A percentile compares a stretch with the other conserved stretches of the same genome.
Conservation (phyloP, 2,113 vertebrate species). For the Neolamprologus ventralis region DNA sequence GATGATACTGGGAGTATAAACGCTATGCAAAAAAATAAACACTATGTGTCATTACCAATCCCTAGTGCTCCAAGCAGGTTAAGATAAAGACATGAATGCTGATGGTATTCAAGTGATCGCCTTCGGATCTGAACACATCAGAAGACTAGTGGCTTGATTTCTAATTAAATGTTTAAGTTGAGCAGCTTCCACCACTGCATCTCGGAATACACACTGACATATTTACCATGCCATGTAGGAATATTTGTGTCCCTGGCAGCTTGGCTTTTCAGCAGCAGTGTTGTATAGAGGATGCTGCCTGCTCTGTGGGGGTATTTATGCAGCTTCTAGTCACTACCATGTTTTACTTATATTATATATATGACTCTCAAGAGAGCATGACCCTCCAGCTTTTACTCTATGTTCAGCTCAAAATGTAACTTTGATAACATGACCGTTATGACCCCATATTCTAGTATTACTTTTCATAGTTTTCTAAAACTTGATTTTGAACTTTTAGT, state of each 20-base stretch:
- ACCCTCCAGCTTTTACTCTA: background rate
- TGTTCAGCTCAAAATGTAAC: background rate
- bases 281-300: background rate
- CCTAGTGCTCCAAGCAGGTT: background rate
- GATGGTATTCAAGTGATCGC: background rate
- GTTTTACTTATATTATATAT: background rate
- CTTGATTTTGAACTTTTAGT: background rate
- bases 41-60: background rate
- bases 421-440: background rate
- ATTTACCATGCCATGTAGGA: conserved; percentile 11
- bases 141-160: background rate
- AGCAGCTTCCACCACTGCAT: background rate
- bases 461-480: background rate
- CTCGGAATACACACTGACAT: background rate
- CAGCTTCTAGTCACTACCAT: background rate
- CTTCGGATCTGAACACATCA: conserved; percentile 5
- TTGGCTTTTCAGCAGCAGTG: background rate
- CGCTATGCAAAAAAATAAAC: background rate
- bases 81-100: background rate
- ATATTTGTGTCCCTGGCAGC: conserved; percentile 1
- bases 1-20: background rate
- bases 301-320: background rate
- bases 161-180: conserved; percentile 35
- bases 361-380: background rate
- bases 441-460: background rate